Evolutionary conservation across 2,113 vertebrate species (phyloP), one percentile per base, ranked within the genome.

Genomic region (Aramus guarauna): DNA sequence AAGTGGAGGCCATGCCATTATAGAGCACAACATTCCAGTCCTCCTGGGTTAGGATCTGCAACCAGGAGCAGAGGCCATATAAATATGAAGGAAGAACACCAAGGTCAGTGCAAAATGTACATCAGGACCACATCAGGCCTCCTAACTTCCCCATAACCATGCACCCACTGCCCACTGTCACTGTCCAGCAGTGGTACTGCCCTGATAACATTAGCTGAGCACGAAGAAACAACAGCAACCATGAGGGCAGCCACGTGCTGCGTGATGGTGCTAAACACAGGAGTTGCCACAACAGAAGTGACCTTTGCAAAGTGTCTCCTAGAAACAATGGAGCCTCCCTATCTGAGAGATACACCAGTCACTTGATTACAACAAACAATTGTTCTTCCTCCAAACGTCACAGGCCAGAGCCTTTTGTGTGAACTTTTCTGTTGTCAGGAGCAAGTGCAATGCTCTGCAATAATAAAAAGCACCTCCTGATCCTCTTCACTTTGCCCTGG

Each of bases 1-100:
- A 99, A 6, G 99, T 99, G 71, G 99, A 99, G 53, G 99, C 99
- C 98, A 98, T 98, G 53, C 99, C 99, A 2, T 99, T 99, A 94
- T 99, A 99, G 59, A 99, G 97, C 32, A 99, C 99, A 14, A 98
- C 98, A 1, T 99, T 99, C 99, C 99, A 99, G 97, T 99, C 99
- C 93, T 99, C 99, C 92, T 99, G 99, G 17, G 99, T 99, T 88
- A 99, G 96, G 90, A 99, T 99, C 99, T 99, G 89, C 18, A 91
- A 72, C 16, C 85, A 26, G 66, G 14, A 95, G 10, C 4, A 83
- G 53, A 85, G 39, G 32, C 32, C 26, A 82, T 23, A 23, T 75
- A 78, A 94, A 72, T 3, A 14, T 6, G 45, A 91, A 82, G n/a
- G 67, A 90, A 93, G 41, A 64, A 47, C 16, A 34, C 3, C 3